phyloP scores from a whole-genome alignment of 2,797 vertebrate species.

The Dallia pectoralis region DNA sequence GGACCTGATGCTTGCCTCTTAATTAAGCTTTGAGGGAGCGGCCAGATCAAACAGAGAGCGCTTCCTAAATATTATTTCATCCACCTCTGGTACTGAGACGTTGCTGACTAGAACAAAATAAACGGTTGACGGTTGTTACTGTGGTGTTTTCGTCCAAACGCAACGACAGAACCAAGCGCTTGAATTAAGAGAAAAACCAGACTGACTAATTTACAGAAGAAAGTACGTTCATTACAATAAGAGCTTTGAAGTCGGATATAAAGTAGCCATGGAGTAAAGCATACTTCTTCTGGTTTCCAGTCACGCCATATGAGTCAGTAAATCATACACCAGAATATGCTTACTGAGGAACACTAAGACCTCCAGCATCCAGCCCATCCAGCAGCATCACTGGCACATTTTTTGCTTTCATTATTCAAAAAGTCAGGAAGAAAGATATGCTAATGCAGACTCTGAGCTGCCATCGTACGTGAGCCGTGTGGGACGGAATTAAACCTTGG shows the following conservation, averaged over 20 bases:
- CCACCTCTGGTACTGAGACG: neutral
- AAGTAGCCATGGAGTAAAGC: neutral
- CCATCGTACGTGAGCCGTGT: neutral
- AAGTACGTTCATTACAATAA: neutral
- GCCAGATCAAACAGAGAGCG: neutral
- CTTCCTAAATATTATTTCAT: neutral
- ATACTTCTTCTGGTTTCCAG: constrained; percentile 11
- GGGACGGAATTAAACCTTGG: constrained; percentile 14
- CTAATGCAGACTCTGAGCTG: neutral
- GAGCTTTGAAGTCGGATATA: neutral
- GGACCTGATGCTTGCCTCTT: constrained; percentile 23
- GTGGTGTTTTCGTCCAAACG: neutral
- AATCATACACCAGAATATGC: constrained; percentile 18
- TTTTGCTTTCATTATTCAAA: constrained; percentile 6
- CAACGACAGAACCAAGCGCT: neutral
- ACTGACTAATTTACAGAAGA: neutral
- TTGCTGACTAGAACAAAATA: neutral
- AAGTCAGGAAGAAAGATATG: constrained; percentile 2
- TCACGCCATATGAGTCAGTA: constrained; percentile 20
- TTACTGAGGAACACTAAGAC: constrained; percentile 6
- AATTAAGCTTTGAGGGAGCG: constrained; percentile 27
- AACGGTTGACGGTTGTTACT: neutral
- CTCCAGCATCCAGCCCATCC: constrained; percentile 1
- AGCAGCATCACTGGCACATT: constrained; percentile 2
- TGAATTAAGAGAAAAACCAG: neutral